Base-by-base conservation (phyloP, 1,140 invertebrate species). In the Orussus abietinus region DNA sequence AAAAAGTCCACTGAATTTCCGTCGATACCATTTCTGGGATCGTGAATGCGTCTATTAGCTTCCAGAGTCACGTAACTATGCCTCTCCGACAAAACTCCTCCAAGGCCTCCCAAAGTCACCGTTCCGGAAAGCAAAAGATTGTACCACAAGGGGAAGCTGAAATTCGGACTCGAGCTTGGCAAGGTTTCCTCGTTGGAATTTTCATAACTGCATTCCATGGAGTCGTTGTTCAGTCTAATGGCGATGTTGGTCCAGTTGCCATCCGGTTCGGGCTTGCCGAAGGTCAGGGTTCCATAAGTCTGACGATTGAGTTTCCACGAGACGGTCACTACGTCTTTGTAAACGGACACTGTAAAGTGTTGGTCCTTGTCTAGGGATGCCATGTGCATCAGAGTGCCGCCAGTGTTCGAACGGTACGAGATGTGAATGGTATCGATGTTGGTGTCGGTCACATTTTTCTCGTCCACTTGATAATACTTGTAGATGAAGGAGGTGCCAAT, bases 261-360 rank as follows among this genome's bases (percentile, higher is more conserved):
- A 49, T 81, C 78, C 0, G 78, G 75, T 35, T 77, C 65, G 7
- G 79, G 75, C 58, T 82, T 84, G 5, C 78, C 76, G 51, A 88
- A 80, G 61, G 63, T 21, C 61, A 76, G 6, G 62, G 69, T 33
- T 59, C 73, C 39, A 62, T 69, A 57, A 68, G 72, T 55, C 4
- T 71, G 64, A 2, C 62, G 48, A 17, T 75, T 72, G 6, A 85
- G 62, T 30, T 77, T 80, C 84, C 84, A 86, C 35, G 80, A 75
- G 4, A 86, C 69, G 0, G 80, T 77, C 14, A 86, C 78, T 46
- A 80, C 78, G 44, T 85, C 83, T 36, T 80, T 77, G 55, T 79
- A 83, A 17, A 85, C 81, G 13, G 82, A 84, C 26, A 89, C 75
- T 1, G 79, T 80, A 56, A 88, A 86, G 68, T 82, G 80, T 20